Evolutionary conservation across 1,140 invertebrate species (phyloP), one percentile per base, ranked within the genome.

Genomic region (Araneus ventricosus): DNA sequence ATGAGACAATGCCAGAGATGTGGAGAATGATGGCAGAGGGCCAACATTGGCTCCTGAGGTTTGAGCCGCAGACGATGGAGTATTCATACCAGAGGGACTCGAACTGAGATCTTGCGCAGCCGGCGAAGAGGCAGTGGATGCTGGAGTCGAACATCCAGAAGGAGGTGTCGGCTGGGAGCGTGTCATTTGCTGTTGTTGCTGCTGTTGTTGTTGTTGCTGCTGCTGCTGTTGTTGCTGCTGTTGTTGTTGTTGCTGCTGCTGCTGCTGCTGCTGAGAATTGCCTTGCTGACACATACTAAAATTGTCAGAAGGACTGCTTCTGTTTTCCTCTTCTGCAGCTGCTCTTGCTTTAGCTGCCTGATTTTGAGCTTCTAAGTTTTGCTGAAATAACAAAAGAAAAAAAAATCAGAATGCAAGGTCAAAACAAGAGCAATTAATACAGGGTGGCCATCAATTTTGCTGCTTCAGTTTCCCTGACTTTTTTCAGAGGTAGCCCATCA

Each of bases 111-210:
- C 92, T 41, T 90, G 90, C 45, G 91, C 91, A 87, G 91, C 91
- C 84, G 91, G 91, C 63, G 91, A 93, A 45, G 91, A 93, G 84
- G 92, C 92, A 85, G 87, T 89, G 75, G 92, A 89, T 61, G 92
- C 87, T 57, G 92, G 92, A 75, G 92, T 93, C 4, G 92, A 93
- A 30, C 92, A 93, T 70, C 88, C 92, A 70, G 92, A 93, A 85
- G 88, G 87, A 70, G 92, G 92, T 59, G 92, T 93, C 61, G 92
- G 87, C 79, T 93, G 87, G 20, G 88, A 90, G 30, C 88, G 93
- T 52, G 88, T 89, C 88, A 93, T 93, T 63, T 85, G 67, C 37
- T 93, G 88, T 57, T 92, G 91, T n/a, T 93, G 88, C 24, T 90
- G 88, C 30, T 90, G 75, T n/a, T 88, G 79, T 10, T 92, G 59